Base-by-base conservation (phyloP, 2,797 vertebrate genomes). In the Hyperoplus immaculatus region DNA sequence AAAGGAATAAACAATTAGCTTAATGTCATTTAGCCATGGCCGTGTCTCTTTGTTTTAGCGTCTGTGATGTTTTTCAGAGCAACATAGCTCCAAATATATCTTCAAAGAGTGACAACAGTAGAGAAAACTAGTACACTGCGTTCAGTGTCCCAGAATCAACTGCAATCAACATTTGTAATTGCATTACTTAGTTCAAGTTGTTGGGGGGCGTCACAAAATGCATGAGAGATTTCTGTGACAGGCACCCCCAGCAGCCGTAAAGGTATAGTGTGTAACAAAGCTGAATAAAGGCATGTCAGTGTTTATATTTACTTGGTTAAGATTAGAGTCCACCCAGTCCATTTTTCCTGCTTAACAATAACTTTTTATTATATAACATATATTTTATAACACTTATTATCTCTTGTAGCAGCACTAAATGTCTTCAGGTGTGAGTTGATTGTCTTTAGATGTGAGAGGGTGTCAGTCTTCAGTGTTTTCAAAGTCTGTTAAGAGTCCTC, bases 1-100 rank as follows among this genome's bases (percentile, higher is more conserved):
- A 29, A 58, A 85, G 87, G 83, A 85, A 82, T 78, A 85, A 86
- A 90, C 87, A 87, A 88, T 91, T 83, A 87, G 69, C 61, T 56
- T 86, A 82, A 89, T 87, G 84, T 81, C 41, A 81, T 93, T 85
- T 86, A 29, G 51, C 69, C 6, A 8, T 55, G 80, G 47, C 53
- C 1, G 11, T 5, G 4, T 82, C 86, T 81, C 69, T 39, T 75
- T 68, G 57, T 78, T 79, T 29, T 75, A 69, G 78, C 64, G 59
- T 78, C 64, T 51, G 47, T 60, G 65, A 74, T 69, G 57, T 70
- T 84, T 29, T 81, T 80, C 21, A 57, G 9, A 65, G 64, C 21
- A 73, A 80, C 85, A 68, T 18, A 12, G 3, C 50, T 69, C 41
- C 5, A 53, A 73, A 83, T 79, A 67, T 72, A 78, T 78, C 62